phyloP scores from a whole-genome alignment of 2,113 vertebrate species.

The Gobio gobio region DNA sequence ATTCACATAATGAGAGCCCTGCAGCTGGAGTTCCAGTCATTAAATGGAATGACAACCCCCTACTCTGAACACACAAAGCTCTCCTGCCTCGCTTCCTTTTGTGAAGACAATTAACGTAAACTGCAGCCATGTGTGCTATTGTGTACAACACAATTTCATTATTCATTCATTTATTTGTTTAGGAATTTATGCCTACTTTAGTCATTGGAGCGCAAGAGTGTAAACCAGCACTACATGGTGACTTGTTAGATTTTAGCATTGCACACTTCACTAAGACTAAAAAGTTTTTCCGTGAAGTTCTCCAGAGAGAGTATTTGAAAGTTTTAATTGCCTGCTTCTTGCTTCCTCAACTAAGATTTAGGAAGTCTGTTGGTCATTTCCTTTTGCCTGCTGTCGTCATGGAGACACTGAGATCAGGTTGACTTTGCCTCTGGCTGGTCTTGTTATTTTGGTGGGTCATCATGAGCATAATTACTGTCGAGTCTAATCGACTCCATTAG shows the following conservation, averaged over 20 bases:
- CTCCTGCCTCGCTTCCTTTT: constrained; percentile 4
- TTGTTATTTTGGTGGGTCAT: constrained; percentile 31
- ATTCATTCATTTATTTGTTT: constrained; percentile 19
- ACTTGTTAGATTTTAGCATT: not conserved
- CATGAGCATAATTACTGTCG: constrained; percentile 30
- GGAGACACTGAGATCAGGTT: constrained; percentile 10
- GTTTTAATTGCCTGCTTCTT: constrained; percentile 9
- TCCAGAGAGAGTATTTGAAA: not conserved
- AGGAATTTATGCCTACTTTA: constrained; percentile 8
- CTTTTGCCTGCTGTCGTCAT: constrained; percentile 24
- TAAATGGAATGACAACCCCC: constrained; percentile 15
- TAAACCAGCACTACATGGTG: not conserved
- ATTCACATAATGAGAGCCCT: constrained; percentile 18
- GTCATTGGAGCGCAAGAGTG: constrained; percentile 2
- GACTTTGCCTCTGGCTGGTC: constrained; percentile 22
- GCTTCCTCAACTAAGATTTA: not conserved
- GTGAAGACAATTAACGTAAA: not conserved
- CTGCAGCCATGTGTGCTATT: not conserved
- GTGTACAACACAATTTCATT: constrained; percentile 11
- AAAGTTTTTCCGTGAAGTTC: not conserved
- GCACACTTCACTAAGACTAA: not conserved
- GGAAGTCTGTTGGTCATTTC: not conserved
- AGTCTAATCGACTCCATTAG: constrained; percentile 34
- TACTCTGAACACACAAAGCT: constrained; percentile 25
- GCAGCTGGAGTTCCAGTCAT: constrained; percentile 28